Conservation (phyloP, 2,113 vertebrate species). For the Python bivittatus region DNA sequence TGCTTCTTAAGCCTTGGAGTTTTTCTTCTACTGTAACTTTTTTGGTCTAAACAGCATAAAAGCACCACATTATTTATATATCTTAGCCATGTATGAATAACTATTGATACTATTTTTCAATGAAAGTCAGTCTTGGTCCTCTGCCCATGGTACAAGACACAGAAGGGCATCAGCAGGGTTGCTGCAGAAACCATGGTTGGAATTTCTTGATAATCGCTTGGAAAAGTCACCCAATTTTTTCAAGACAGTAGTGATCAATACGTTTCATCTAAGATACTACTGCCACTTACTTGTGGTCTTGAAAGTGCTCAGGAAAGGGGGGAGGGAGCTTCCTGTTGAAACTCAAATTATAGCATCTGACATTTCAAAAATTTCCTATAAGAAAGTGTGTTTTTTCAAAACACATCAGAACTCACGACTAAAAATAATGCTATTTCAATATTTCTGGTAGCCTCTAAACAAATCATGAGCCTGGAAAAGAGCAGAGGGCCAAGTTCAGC, state of each 20-base stretch:
- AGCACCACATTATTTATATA: not conserved
- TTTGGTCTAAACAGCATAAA: not conserved
- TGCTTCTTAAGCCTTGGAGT: not conserved
- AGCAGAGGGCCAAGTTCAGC: no score
- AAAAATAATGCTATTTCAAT: no score
- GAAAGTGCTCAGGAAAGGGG: not conserved
- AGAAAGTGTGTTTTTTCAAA: conserved; percentile 4
- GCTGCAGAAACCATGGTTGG: not conserved
- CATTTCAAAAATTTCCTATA: not conserved
- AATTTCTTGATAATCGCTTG: not conserved
- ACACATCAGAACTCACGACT: no score
- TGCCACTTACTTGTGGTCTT: not conserved
- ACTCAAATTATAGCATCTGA: conserved; percentile 9
- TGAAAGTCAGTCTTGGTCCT: not conserved
- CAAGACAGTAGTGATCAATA: not conserved
- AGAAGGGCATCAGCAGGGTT: not conserved
- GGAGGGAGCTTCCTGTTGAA: not conserved
- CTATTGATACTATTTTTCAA: not conserved
- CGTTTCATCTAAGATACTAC: not conserved
- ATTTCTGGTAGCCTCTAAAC: no score
- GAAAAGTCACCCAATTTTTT: not conserved
- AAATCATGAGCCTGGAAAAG: no score
- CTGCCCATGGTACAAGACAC: not conserved
- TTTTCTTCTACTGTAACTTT: not conserved
- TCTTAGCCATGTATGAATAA: not conserved